These are phyloP conservation scores for Onychomys torridus DNA, from an alignment of 2,797 vertebrate genomes.

Conservation along the genomic window DNA sequence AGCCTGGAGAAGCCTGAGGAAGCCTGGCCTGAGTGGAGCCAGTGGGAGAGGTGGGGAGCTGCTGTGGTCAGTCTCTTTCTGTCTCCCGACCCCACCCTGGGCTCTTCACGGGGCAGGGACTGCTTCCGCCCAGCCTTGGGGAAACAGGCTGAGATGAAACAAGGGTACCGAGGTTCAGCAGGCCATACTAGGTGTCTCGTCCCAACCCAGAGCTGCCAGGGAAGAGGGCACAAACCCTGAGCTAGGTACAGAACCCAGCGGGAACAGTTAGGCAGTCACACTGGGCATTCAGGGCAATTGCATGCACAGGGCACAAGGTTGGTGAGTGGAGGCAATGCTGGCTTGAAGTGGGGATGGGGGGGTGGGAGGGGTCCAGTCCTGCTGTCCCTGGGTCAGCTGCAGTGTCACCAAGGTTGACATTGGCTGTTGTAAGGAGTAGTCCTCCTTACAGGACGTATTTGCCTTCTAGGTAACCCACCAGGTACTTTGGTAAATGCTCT, in stretches of 20 bases:
- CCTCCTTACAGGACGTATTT: neutral
- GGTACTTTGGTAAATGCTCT: neutral
- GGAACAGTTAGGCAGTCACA: no score
- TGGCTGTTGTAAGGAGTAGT: no score
- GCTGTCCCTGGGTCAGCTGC: neutral
- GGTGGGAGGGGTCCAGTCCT: no score
- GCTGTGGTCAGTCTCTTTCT: rapidly evolving
- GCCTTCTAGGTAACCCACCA: no score
- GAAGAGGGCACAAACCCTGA: neutral
- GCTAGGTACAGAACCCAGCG: rapidly evolving
- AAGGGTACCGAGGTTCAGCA: no score
- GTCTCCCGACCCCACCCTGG: rapidly evolving
- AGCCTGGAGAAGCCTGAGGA: neutral
- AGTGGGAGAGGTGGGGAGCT: neutral
- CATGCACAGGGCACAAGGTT: neutral
- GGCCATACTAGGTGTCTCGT: neutral
- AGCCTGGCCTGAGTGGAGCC: neutral
- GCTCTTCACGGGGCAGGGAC: neutral
- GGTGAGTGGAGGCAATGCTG: no score
- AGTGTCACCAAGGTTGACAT: neutral
- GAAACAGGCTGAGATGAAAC: neutral
- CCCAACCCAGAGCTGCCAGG: neutral
- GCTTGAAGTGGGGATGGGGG: rapidly evolving
- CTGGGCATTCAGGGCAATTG: neutral
- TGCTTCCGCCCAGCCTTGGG: neutral